Percentiles rank a stretch among this genome's conserved stretches.
phyloP scores from a whole-genome alignment of 2,888 invertebrate genomes.

The Apoda limacodes region DNA sequence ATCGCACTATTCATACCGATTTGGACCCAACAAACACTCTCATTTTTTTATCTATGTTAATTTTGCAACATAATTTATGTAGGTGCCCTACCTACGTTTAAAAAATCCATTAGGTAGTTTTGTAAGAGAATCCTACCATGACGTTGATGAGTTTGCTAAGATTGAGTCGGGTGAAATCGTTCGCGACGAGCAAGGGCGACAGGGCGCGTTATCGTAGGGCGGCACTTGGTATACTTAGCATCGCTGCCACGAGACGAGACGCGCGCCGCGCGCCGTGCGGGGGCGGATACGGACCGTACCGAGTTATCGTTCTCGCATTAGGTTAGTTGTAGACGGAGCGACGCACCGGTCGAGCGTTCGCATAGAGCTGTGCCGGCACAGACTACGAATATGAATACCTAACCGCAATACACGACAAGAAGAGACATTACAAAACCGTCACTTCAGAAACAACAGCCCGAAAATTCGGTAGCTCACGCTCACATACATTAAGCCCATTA shows the following conservation, averaged over 20 bases:
- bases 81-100: too few relatives aligned
- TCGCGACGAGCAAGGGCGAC: constrained; percentile 17
- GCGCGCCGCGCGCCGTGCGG: constrained; percentile 32
- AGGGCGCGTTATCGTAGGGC: constrained; percentile 44
- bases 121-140: constrained; percentile 32
- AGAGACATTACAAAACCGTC: constrained; percentile 9
- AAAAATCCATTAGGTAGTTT: too few relatives aligned
- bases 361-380: constrained; percentile 40
- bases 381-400: constrained; percentile 10
- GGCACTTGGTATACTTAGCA: constrained; percentile 20
- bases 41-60: too few relatives aligned
- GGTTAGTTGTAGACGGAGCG: constrained; percentile 57
- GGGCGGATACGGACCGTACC: constrained; percentile 52
- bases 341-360: constrained; percentile 58
- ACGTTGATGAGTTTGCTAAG: constrained; percentile 40
- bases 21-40: too few relatives aligned
- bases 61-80: too few relatives aligned
- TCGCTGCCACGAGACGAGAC: background rate
- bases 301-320: constrained; percentile 22
- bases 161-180: constrained; percentile 36
- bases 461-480: constrained; percentile 16
- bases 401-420: constrained; percentile 9
- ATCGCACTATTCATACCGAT: too few relatives aligned
- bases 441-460: constrained; percentile 14
- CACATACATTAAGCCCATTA: constrained; percentile 11